phyloP scores from a whole-genome alignment of 2,797 vertebrate genomes.

The Paratrypauchen microcephalus region DNA sequence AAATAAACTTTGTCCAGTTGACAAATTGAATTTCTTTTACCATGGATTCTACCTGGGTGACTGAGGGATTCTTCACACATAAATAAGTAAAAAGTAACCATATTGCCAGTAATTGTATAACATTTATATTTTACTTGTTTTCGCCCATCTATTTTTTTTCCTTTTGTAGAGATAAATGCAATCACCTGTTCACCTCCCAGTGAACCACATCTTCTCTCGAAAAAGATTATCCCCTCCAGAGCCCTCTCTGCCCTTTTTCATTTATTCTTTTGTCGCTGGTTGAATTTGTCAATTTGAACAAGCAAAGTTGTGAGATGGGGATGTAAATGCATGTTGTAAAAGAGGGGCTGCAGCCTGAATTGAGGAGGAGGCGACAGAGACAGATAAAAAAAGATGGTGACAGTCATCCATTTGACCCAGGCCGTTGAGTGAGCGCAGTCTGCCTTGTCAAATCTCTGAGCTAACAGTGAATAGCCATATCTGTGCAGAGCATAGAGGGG shows the following conservation, averaged over 20 bases:
- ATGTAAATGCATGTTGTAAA: constrained; percentile 59
- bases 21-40: too few species aligned
- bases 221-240: constrained; percentile 65
- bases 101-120: not conserved
- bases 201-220: constrained; percentile 48
- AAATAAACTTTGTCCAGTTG: too few species aligned
- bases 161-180: constrained; percentile 24
- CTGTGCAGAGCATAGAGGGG: constrained; percentile 87
- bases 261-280: constrained; percentile 79
- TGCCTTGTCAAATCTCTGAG: constrained; percentile 94
- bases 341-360: constrained; percentile 58
- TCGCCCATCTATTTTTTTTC: not conserved
- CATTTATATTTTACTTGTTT: not conserved
- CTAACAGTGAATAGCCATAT: constrained; percentile 94
- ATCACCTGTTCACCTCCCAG: constrained; percentile 61
- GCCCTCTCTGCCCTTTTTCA: constrained; percentile 53
- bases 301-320: constrained; percentile 73
- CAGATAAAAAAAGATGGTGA: constrained; percentile 71
- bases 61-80: too few species aligned
- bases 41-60: too few species aligned
- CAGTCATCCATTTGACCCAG: constrained; percentile 87
- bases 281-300: constrained; percentile 88
- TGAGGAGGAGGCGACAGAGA: constrained; percentile 23
- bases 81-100: not conserved
- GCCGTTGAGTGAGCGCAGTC: constrained; percentile 95